Conservation (phyloP, 1,140 invertebrate genomes). For the Drosophila baimaii region DNA sequence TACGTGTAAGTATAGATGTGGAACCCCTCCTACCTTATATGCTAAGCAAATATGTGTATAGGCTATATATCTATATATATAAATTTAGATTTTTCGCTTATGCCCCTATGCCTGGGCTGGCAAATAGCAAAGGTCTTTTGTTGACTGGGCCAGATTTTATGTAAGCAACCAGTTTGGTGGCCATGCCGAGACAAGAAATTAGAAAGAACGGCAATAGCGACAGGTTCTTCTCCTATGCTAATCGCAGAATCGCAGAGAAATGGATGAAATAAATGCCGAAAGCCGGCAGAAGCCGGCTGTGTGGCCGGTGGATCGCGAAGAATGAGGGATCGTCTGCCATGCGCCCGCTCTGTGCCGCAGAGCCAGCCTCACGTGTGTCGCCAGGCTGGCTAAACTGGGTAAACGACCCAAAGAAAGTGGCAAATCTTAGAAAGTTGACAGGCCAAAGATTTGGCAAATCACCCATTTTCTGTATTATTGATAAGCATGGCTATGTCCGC, state of each 20-base stretch:
- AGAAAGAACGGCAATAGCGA: slow-evolving; percentile 46
- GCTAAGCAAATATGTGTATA: slow-evolving; percentile 17
- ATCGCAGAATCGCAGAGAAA: slow-evolving; percentile 51
- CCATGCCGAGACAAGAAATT: slow-evolving; percentile 33
- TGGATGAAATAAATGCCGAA: slow-evolving; percentile 39
- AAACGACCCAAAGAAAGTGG: slow-evolving; percentile 65
- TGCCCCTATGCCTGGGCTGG: slow-evolving; percentile 1
- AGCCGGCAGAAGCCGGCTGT: slow-evolving; percentile 44
- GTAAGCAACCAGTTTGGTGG: slow-evolving; percentile 66
- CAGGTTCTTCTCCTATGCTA: slow-evolving; percentile 74
- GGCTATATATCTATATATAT: slow-evolving; percentile 2
- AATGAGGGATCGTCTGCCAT: slow-evolving; percentile 3
- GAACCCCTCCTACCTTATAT: slow-evolving; percentile 5
- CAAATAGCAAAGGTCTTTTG: slow-evolving; percentile 57
- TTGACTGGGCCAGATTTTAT: slow-evolving; percentile 65
- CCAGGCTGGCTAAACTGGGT: slow-evolving; percentile 41
- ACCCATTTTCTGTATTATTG: slow-evolving; percentile 27
- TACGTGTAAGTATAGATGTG: slow-evolving; percentile 89
- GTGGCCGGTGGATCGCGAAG: slow-evolving; percentile 14
- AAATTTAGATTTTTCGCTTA: slow-evolving; percentile 25
- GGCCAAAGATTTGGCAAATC: slow-evolving; percentile 27
- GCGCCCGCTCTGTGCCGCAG: neutral
- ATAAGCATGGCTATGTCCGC: slow-evolving; percentile 20
- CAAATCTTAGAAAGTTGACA: slow-evolving; percentile 55
- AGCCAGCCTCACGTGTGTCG: slow-evolving; percentile 61